Conservation (phyloP, 2,113 vertebrate genomes). For the Nothobranchius furzeri region DNA sequence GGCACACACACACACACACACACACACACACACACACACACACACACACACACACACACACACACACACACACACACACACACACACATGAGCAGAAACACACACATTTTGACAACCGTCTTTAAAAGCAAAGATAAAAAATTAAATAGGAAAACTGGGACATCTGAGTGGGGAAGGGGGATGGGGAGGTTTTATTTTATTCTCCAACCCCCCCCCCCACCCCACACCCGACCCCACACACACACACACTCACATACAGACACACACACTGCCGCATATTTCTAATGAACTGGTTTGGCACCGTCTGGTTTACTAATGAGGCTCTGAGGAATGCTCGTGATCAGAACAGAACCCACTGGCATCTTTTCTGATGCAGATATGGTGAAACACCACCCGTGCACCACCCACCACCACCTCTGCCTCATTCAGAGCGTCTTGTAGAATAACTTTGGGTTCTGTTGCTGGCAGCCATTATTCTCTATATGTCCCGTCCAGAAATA, state of each 20-base stretch:
- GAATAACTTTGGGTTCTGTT: not conserved
- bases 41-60: conserved; percentile 6
- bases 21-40: conserved; percentile 13
- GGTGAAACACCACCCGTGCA: conserved; percentile 27
- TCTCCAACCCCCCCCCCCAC: not conserved
- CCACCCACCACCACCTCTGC: not conserved
- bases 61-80: conserved; percentile 16
- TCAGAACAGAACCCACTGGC: conserved; percentile 55
- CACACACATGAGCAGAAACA: conserved; percentile 13
- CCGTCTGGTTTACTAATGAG: conserved; percentile 71
- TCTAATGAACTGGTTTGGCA: conserved; percentile 61
- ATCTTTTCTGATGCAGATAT: conserved; percentile 69
- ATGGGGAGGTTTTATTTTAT: not conserved
- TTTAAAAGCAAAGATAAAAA: conserved; percentile 35
- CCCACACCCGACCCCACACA: too few relatives aligned
- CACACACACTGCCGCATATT: conserved; percentile 1
- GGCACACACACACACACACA: too few relatives aligned
- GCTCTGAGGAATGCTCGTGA: conserved; percentile 61
- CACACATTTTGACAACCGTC: conserved; percentile 26
- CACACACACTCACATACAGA: too few relatives aligned
- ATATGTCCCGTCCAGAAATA: not conserved
- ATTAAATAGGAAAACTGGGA: conserved; percentile 12
- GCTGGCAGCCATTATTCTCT: conserved; percentile 9
- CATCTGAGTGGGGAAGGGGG: not conserved
- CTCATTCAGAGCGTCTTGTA: too few relatives aligned